Percentiles rank a stretch among this genome's conserved stretches.
Evolutionary conservation across 1,140 invertebrate species (phyloP).

Genomic region (Heliothis virescens): DNA sequence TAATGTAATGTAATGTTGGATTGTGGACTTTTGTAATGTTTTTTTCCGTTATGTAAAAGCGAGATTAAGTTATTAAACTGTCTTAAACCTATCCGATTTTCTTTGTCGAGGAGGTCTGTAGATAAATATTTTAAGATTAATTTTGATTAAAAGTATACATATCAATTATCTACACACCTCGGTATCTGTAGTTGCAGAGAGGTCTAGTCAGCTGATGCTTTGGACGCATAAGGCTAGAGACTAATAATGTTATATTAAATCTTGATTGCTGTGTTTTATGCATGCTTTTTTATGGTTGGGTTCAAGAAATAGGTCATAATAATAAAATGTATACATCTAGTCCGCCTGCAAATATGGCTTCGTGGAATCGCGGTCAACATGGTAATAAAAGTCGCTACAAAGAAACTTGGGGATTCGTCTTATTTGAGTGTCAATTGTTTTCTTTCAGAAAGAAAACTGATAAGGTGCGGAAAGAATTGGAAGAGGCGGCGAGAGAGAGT

Average conservation of each 20-base stretch:
- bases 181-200: background rate
- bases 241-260: slow-evolving; percentile 33
- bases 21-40: slow-evolving; percentile 11
- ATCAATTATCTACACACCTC: background rate
- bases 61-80: background rate
- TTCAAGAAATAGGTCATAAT: slow-evolving; percentile 27
- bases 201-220: slow-evolving; percentile 36
- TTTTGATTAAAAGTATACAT: background rate
- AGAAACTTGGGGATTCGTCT: background rate
- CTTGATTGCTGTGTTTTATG: slow-evolving; percentile 37
- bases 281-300: slow-evolving; percentile 42
- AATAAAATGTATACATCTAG: background rate
- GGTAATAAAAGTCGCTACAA: slow-evolving; percentile 16
- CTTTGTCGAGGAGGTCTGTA: background rate
- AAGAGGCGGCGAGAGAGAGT: slow-evolving; percentile 93
- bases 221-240: slow-evolving; percentile 38
- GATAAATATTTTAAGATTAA: background rate
- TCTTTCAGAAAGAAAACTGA: slow-evolving; percentile 94
- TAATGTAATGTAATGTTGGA: background rate
- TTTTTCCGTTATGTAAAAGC: too few relatives aligned
- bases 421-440: slow-evolving; percentile 25
- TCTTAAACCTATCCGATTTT: background rate
- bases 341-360: slow-evolving; percentile 36
- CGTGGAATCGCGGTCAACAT: slow-evolving; percentile 27
- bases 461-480: slow-evolving; percentile 95